Evolutionary conservation across 2,888 invertebrate genomes (phyloP), one percentile per base, ranked within the genome.

Genomic region (Nomada goodeniana): DNA sequence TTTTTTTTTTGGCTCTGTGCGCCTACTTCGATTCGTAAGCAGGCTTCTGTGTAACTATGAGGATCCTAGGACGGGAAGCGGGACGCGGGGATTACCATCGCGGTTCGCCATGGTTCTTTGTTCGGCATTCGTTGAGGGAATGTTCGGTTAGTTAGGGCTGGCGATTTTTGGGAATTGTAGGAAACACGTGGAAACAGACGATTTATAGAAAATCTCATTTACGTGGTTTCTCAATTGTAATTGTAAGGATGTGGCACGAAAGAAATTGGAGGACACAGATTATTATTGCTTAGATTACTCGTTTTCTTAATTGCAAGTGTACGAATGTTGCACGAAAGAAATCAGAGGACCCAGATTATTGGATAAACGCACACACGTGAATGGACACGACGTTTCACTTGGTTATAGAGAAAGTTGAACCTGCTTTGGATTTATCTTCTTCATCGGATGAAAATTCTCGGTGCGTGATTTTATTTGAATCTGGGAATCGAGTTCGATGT

Each of bases 1-100:
- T 64, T 64, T 55, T 60, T 26, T 26, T 60, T 75, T 59, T 60
- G 47, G n/a, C 5, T 63, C 18, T 65, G 1, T 42, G 11, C 44
- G 13, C 10, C 13, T 10, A 1, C 20, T 53, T 26, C 23, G 15
- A 23, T 42, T 61, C 20, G 47, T 57, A 50, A 36, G 44, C 15
- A 42, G 4, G 5, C 10, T 5, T 9, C 0, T 23, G 42, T n/a
- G 55, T 55, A 10, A 18, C 11, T 13, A 0, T 5, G 7, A 26
- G n/a, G 7, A n/a, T 44, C 7, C 44, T 47, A n/a, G 10, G 20
- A 52, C 20, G 7, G 0, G 36, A 26, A 13, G 26, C 44, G 7
- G 4, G 44, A 57, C 18, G n/a, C 5, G 20, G 10, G 2, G 53
- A 4, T 42, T 36, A 36, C 36, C 5, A 36, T 7, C 36, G 36